Conservation (phyloP, 2,113 vertebrate genomes). For the Cyrtonyx montezumae region DNA sequence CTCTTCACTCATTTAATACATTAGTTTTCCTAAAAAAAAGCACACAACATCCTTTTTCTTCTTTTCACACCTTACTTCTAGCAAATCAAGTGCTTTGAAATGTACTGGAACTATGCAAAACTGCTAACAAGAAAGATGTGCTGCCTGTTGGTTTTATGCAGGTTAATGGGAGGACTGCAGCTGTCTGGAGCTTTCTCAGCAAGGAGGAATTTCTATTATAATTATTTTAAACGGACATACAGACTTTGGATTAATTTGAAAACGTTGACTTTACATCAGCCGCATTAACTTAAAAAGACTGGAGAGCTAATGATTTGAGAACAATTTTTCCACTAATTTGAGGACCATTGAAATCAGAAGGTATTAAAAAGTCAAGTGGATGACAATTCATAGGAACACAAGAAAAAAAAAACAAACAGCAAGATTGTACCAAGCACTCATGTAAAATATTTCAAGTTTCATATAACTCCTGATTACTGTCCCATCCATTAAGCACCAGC, state of each 20-base stretch:
- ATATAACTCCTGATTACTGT: background rate
- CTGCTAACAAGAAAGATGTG: background rate
- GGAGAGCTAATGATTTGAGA: background rate
- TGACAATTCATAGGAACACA: background rate
- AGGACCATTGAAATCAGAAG: background rate
- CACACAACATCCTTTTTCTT: background rate
- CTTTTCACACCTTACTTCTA: background rate
- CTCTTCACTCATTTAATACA: background rate
- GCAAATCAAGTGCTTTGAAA: background rate
- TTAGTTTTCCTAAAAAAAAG: background rate
- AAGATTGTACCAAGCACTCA: background rate
- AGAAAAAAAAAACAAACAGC: background rate
- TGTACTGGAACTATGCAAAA: background rate
- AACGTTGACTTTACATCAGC: background rate
- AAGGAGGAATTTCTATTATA: background rate
- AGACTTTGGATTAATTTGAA: background rate
- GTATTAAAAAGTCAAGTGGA: background rate
- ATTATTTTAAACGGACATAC: background rate
- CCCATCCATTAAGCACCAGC: background rate
- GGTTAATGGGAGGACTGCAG: background rate
- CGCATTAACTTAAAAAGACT: background rate
- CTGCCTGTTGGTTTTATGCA: background rate
- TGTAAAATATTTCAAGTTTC: background rate
- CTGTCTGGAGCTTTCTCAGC: background rate
- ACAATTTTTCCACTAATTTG: background rate